Conservation (phyloP, 2,113 vertebrate species). For the Halichoeres trimaculatus region DNA sequence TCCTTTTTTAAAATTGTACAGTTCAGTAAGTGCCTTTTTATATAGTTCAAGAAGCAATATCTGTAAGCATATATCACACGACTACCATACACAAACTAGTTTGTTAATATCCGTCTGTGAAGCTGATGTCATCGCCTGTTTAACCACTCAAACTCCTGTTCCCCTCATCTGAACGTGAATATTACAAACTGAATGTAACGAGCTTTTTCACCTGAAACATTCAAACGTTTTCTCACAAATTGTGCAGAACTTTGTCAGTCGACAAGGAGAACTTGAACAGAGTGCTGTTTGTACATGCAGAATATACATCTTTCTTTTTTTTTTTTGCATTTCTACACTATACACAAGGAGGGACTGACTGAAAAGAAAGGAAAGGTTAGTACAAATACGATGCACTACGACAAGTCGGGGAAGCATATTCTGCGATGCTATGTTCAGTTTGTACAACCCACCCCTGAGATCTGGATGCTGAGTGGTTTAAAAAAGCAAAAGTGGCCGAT, state of each 20-base stretch:
- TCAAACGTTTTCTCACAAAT: conserved; percentile 47
- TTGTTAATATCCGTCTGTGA: conserved; percentile 47
- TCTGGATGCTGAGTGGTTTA: conserved; percentile 60
- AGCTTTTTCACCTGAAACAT: conserved; percentile 60
- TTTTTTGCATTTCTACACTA: conserved; percentile 69
- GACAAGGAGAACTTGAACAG: conserved; percentile 64
- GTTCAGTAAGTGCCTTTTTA: conserved; percentile 60
- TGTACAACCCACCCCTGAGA: conserved; percentile 72
- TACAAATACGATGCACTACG: conserved; percentile 68
- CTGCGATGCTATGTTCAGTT: conserved; percentile 39
- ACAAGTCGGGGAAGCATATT: conserved; percentile 44
- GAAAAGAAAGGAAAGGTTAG: conserved; percentile 51
- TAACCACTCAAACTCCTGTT: conserved; percentile 31
- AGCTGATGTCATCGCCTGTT: conserved; percentile 36
- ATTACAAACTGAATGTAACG: conserved; percentile 41
- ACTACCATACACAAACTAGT: conserved; percentile 68
- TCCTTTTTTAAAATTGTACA: conserved; percentile 68
- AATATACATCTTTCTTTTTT: conserved; percentile 56
- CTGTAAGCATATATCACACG: conserved; percentile 71
- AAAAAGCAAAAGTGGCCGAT: conserved; percentile 29
- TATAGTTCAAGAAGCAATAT: conserved; percentile 72
- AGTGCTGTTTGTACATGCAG: conserved; percentile 77
- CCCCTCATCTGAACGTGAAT: conserved; percentile 30
- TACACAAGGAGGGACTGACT: conserved; percentile 62
- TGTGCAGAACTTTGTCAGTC: conserved; percentile 62